These are phyloP conservation scores for Hemiprocne comata DNA, from an alignment of 2,113 vertebrate species.

Conservation along the genomic window DNA sequence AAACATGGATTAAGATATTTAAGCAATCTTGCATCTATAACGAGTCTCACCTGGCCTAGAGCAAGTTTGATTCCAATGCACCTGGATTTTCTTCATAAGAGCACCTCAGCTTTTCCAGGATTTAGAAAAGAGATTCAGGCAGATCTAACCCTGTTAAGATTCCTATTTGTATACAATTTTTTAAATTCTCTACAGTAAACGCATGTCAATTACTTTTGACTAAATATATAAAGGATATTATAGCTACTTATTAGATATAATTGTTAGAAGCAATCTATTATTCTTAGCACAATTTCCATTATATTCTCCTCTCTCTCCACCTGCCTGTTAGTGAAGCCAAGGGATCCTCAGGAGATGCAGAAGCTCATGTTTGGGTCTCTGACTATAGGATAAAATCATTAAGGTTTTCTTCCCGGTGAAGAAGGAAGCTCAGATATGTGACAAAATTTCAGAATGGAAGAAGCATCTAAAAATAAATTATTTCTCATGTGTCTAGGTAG, in stretches of 20 bases:
- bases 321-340: background rate
- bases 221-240: background rate
- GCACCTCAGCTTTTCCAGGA: background rate
- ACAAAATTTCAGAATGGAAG: background rate
- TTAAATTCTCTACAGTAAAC: background rate
- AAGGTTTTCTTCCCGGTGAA: background rate
- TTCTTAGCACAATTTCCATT: background rate
- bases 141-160: background rate
- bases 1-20: constrained; percentile 35
- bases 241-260: background rate
- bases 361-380: background rate
- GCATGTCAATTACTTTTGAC: background rate
- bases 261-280: background rate
- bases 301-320: background rate
- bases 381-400: background rate
- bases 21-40: background rate
- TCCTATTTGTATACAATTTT: background rate
- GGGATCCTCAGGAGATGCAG: background rate
- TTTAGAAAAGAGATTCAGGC: background rate
- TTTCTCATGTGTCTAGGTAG: background rate
- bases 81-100: background rate
- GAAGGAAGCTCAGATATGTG: background rate
- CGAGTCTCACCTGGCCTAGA: background rate
- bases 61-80: background rate
- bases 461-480: background rate